Percentiles rank a stretch among this genome's conserved stretches.
Evolutionary conservation across 1,140 invertebrate species (phyloP).

Genomic region (Cyclargus thomasi): DNA sequence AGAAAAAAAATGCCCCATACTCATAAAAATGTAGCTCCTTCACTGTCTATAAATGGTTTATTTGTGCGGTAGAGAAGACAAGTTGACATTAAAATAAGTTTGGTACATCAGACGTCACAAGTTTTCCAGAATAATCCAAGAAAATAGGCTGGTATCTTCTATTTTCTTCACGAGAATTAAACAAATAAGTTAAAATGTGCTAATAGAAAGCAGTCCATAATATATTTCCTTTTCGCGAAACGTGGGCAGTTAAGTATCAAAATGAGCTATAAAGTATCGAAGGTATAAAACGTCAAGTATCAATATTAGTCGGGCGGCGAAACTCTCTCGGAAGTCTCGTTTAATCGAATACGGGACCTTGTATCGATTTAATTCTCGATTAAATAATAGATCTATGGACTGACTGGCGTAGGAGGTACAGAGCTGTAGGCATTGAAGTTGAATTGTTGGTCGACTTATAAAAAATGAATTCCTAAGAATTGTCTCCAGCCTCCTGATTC

Average conservation of each 20-base stretch:
- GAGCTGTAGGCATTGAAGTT: neutral
- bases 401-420: constrained; percentile 16
- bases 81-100: too few species aligned
- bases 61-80: too few species aligned
- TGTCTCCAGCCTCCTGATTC: too few species aligned
- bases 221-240: neutral
- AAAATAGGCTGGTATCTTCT: too few species aligned
- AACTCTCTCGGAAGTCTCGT: constrained; percentile 1
- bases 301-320: neutral
- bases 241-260: neutral
- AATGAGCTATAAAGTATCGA: neutral
- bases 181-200: neutral
- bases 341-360: constrained; percentile 14
- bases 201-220: neutral
- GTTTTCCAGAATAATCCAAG: too few species aligned
- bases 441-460: too few species aligned
- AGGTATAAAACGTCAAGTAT: neutral
- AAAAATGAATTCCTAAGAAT: too few species aligned
- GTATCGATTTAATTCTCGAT: constrained; percentile 17
- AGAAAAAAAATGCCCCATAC: too few species aligned
- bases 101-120: too few species aligned
- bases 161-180: neutral
- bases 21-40: too few species aligned
- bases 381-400: constrained; percentile 12
- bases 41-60: too few species aligned